A percentile compares a stretch with the other conserved stretches of the same genome.
Conservation (phyloP, 2,888 invertebrate genomes). For the Allygus modestus region DNA sequence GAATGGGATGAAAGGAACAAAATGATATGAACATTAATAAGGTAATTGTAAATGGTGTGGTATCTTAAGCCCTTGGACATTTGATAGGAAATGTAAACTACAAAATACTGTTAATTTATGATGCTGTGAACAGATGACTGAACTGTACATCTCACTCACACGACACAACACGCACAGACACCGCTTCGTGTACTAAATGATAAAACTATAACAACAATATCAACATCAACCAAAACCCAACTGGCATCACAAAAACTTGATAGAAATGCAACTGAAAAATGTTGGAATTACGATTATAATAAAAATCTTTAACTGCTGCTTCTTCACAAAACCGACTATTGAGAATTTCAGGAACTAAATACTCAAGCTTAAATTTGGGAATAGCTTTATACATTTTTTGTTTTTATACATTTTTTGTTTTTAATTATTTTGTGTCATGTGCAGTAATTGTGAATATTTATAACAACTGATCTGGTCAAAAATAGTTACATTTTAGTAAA, state of each 20-base stretch:
- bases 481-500: too few relatives aligned
- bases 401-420: too few relatives aligned
- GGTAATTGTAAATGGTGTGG: constrained; percentile 9
- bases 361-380: too few relatives aligned
- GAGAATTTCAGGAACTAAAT: too few relatives aligned
- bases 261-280: not conserved
- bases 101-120: constrained; percentile 29
- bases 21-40: not conserved
- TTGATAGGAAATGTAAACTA: constrained; percentile 17
- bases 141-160: constrained; percentile 2
- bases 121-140: constrained; percentile 3
- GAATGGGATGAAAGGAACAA: too few relatives aligned
- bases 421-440: too few relatives aligned
- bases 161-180: not conserved
- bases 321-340: too few relatives aligned
- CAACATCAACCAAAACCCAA: not conserved
- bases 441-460: too few relatives aligned
- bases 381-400: too few relatives aligned
- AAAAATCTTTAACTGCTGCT: too few relatives aligned
- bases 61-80: constrained; percentile 36
- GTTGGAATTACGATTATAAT: not conserved
- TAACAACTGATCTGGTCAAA: too few relatives aligned
- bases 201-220: constrained; percentile 17
- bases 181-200: not conserved
- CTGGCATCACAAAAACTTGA: not conserved